Percentiles rank a stretch among this genome's conserved stretches.
Conservation (phyloP, 2,888 invertebrate species). For the Zaprionus obscuricornis region DNA sequence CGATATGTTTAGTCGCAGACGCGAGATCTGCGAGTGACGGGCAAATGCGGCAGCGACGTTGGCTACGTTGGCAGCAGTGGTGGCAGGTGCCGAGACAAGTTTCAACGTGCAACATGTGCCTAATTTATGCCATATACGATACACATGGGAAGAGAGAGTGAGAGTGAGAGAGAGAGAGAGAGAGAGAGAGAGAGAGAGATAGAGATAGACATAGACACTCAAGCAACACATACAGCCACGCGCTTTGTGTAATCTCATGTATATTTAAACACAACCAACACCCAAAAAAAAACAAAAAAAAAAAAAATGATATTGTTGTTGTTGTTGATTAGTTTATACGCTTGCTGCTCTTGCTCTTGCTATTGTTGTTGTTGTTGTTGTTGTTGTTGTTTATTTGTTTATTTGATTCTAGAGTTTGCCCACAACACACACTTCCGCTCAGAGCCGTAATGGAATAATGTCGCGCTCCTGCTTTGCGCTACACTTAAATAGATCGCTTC, state of each 20-base stretch:
- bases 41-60: constrained; percentile 14
- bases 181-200: too few species aligned
- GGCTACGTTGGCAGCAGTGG: not conserved
- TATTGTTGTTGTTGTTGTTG: not conserved
- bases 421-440: constrained; percentile 6
- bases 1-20: constrained; percentile 22
- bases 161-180: too few species aligned
- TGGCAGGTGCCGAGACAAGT: constrained; percentile 24
- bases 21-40: constrained; percentile 9
- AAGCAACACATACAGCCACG: not conserved
- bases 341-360: constrained; percentile 9
- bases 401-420: constrained; percentile 6
- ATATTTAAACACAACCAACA: constrained; percentile 41
- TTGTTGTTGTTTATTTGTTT: constrained; percentile 10
- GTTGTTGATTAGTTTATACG: constrained; percentile 55
- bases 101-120: constrained; percentile 48
- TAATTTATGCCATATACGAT: constrained; percentile 47
- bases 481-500: constrained; percentile 25
- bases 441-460: constrained; percentile 6
- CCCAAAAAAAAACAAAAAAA: too few species aligned
- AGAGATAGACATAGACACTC: not conserved
- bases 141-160: constrained; percentile 1
- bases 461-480: constrained; percentile 10
- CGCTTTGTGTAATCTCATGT: constrained; percentile 26
- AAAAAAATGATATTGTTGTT: too few species aligned